Percentiles rank a stretch among this genome's conserved stretches.
These are phyloP conservation scores for Enteromius treurensis DNA, from an alignment of 2,797 vertebrate genomes.

Conservation along the genomic window DNA sequence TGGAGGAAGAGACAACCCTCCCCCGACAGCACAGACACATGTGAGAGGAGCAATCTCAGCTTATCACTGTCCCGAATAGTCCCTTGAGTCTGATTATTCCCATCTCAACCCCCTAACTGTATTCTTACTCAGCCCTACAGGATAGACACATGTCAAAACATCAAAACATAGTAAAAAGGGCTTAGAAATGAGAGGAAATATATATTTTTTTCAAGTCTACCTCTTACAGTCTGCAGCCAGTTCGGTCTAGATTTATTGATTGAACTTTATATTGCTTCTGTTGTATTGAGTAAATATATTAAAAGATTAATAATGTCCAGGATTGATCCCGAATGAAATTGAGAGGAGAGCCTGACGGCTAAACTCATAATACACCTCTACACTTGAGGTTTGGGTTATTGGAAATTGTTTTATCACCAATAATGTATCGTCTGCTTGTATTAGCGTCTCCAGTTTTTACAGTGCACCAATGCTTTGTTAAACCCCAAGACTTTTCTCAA, in stretches of 20 bases:
- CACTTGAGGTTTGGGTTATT: constrained; percentile 43
- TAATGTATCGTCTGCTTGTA: constrained; percentile 18
- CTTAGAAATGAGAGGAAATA: constrained; percentile 1
- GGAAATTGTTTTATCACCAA: constrained; percentile 19
- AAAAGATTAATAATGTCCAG: constrained; percentile 41
- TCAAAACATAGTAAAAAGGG: background rate
- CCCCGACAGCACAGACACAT: constrained; percentile 17
- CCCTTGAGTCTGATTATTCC: constrained; percentile 34
- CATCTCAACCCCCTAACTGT: constrained; percentile 51
- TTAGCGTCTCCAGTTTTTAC: background rate
- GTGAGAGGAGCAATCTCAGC: constrained; percentile 23
- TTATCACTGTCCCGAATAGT: constrained; percentile 40
- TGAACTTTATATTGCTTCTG: constrained; percentile 13
- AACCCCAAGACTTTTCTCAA: background rate
- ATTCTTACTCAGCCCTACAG: constrained; percentile 20
- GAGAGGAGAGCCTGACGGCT: constrained; percentile 14
- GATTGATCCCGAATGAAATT: constrained; percentile 39
- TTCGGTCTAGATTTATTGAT: constrained; percentile 12
- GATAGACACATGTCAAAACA: constrained; percentile 8
- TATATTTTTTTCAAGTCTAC: background rate
- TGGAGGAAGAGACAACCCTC: constrained; percentile 29
- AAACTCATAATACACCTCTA: constrained; percentile 8
- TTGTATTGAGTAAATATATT: constrained; percentile 39
- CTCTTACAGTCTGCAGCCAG: background rate
- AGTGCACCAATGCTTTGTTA: background rate